Base-by-base conservation (phyloP, 2,797 vertebrate genomes). In the Siniperca scherzeri region DNA sequence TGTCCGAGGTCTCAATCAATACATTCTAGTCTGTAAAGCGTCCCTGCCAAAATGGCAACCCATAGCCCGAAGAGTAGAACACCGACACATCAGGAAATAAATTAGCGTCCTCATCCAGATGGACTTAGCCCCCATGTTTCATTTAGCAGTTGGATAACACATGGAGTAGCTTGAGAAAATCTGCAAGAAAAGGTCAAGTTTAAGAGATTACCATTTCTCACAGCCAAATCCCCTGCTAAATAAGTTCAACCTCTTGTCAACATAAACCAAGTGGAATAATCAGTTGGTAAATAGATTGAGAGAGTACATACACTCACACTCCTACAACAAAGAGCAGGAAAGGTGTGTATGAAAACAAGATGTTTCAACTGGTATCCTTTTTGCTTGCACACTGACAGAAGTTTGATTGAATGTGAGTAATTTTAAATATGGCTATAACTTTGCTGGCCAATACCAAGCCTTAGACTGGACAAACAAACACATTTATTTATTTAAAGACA, bases 181-280 rank as follows among this genome's bases (percentile, higher is more conserved):
- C 74, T 56, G 46, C 21, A 70, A 84, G 76, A 86, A 89, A 92
- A 90, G 90, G 88, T 91, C 77, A 91, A 70, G 61, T 27, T 91
- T 64, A 78, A 87, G 83, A 84, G 70, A 91, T 81, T 76, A 82
- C 17, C 48, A 27, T 81, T 85, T 74, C 70, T 80, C 73, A 80
- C 38, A 75, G 77, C 19, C 50, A 65, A 78, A 90, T 83, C 68
- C 74, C 19, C 3, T 8, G 57, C 53, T 84, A 69, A 84, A 84
- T 64, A 82, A 30, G 30, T 75, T 44, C 36, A 65, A 13, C 36
- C 22, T 66, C 44, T 72, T 73, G 56, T 88, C 76, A 81, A 16
- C 46, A 66, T 52, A 74, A 74, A 84, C 60, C 50, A 36, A 74
- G 7, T n/a, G 48, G 42, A 50, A 73, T 69, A 11, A 17, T 14